phyloP scores from a whole-genome alignment of 1,140 invertebrate genomes.

The Ooceraea biroi region DNA sequence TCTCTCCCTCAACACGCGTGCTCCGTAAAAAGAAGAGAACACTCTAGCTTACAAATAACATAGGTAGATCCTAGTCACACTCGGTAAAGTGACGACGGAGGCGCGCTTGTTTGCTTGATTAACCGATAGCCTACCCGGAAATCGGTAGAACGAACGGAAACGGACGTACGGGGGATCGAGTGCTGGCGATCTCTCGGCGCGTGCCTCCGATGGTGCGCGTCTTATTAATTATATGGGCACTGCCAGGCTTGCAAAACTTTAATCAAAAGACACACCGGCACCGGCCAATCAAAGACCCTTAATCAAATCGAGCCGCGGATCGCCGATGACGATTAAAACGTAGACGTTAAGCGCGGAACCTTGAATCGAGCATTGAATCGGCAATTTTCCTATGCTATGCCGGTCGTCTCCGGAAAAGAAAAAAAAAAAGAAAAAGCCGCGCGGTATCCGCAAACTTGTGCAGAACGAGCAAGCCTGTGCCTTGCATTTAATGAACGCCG shows the following conservation, averaged over 20 bases:
- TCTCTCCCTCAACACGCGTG: not conserved
- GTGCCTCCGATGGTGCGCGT: conserved; percentile 36
- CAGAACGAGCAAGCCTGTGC: not conserved
- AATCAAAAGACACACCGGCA: conserved; percentile 74
- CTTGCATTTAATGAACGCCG: conserved; percentile 28
- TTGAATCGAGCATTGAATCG: not conserved
- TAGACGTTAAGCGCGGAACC: conserved; percentile 10
- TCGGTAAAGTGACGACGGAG: conserved; percentile 26
- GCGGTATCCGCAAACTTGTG: not conserved
- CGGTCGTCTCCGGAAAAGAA: conserved; percentile 28
- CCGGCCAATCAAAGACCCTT: conserved; percentile 68
- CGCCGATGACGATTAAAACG: conserved; percentile 33
- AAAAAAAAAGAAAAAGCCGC: conserved; percentile 2
- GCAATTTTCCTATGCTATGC: conserved; percentile 34
- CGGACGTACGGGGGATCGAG: conserved; percentile 5
- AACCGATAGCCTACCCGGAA: conserved; percentile 12
- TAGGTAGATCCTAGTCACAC: conserved; percentile 32
- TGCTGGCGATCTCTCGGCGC: conserved; percentile 10
- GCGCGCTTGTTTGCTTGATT: conserved; percentile 34
- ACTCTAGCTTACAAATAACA: conserved; percentile 19
- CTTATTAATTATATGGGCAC: conserved; percentile 79
- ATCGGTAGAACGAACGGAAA: not conserved
- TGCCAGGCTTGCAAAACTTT: conserved; percentile 76
- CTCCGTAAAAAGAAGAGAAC: not conserved
- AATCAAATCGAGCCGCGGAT: conserved; percentile 68